phyloP scores from a whole-genome alignment of 92 coral and sea anemone genomes.

The Zoanthus sociatus region DNA sequence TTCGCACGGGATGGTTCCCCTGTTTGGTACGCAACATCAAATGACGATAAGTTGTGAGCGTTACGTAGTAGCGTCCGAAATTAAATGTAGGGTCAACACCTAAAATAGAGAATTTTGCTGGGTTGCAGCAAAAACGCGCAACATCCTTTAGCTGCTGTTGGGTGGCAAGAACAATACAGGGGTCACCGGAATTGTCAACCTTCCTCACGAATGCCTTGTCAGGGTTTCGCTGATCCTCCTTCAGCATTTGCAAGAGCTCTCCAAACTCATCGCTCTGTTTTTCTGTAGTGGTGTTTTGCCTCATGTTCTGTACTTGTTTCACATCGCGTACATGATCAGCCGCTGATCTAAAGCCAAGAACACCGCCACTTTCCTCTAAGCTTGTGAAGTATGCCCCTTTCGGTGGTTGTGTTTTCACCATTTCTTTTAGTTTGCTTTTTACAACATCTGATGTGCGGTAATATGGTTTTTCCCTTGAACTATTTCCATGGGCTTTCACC shows the following conservation, averaged over 20 bases:
- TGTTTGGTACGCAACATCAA: constrained; percentile 57
- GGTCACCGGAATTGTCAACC: constrained; percentile 34
- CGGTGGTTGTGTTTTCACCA: constrained; percentile 36
- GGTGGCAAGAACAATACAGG: constrained; percentile 63
- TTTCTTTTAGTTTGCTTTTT: constrained; percentile 49
- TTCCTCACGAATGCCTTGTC: too few relatives aligned
- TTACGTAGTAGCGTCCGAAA: constrained; percentile 37
- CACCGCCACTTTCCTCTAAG: constrained; percentile 37
- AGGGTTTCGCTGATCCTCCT: constrained; percentile 14
- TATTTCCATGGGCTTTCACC: too few relatives aligned
- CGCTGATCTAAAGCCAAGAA: constrained; percentile 32
- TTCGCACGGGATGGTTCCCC: constrained; percentile 51
- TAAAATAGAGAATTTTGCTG: constrained; percentile 54
- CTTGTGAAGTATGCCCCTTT: constrained; percentile 34
- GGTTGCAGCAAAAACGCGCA: constrained; percentile 62
- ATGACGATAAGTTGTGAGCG: constrained; percentile 56
- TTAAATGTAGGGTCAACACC: constrained; percentile 69
- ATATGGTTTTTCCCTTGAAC: too few relatives aligned
- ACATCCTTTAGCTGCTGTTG: constrained; percentile 47
- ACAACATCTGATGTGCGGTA: constrained; percentile 48
- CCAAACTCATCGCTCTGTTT: constrained; percentile 34
- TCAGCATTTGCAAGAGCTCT: constrained; percentile 51
- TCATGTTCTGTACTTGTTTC: constrained; percentile 35
- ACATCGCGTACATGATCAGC: constrained; percentile 35
- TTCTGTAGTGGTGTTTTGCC: constrained; percentile 16